Evolutionary conservation across 2,888 invertebrate genomes (phyloP), one percentile per base, ranked within the genome.

Genomic region (Pheosia gnoma): DNA sequence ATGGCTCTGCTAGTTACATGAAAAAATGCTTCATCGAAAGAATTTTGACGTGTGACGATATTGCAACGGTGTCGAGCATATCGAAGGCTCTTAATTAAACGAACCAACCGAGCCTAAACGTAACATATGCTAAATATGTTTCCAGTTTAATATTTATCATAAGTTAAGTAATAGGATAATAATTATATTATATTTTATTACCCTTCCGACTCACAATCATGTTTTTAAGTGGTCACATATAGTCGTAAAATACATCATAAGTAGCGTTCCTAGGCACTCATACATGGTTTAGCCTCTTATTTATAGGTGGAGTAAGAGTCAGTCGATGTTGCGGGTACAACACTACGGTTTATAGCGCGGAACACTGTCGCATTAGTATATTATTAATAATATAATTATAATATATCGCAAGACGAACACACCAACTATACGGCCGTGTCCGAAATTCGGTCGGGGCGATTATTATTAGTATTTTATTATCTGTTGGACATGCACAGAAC

Each of bases 181-280:
- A 82, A 82, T 80, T 79, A 76, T 25, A 81, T 82, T 83, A 83
- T 81, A 83, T 81, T 74, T 83, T 84, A 87, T 89, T 89, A 89
- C 91, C 91, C 91, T 91, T 90, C 83, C 82, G 84, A 87, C 88
- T 92, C 92, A 92, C 91, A 91, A 92, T 91, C 90, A 91, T 88
- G 90, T 84, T 88, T 85, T 86, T 84, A 82, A 86, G 84, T 93
- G 90, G 91, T 93, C 91, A 85, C 83, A 47, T 41, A 85, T 25
- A 25, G 84, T 87, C 79, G 84, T 91, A 82, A 89, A 72, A 86
- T 91, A 91, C 85, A 89, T 93, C 92, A 92, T 93, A 93, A 93
- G 91, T 92, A 89, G 88, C 85, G 81, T 90, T 87, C 82, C 89
- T 93, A 93, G 93, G 93, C 93, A 93, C 93, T 92, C 87, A 78